Evolutionary conservation across 2,113 vertebrate genomes (phyloP).

Genomic region (Galemys pyrenaicus): DNA sequence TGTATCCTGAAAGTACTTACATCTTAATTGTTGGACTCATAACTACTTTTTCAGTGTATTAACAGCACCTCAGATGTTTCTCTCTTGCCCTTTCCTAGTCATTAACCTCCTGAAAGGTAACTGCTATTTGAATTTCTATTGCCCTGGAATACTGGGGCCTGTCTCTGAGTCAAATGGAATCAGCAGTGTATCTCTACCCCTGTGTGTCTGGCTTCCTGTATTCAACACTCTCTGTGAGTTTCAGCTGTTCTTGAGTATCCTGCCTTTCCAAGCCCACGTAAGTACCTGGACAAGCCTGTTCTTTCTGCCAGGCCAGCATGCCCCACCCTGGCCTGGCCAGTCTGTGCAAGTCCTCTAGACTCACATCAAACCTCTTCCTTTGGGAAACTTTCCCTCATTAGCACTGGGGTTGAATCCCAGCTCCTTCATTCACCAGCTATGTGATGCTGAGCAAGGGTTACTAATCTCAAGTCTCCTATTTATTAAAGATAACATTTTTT

Average conservation of each 20-base stretch:
- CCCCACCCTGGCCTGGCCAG: background rate
- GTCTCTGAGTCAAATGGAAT: background rate
- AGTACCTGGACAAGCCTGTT: background rate
- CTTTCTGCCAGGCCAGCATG: background rate
- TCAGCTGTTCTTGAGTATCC: background rate
- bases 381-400: background rate
- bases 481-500: background rate
- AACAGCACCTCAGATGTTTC: background rate
- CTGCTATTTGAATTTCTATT: background rate
- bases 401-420: constrained; percentile 26
- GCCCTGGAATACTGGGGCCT: background rate
- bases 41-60: background rate
- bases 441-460: background rate
- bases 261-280: background rate
- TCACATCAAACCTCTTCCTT: background rate
- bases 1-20: background rate
- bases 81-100: background rate
- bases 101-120: background rate
- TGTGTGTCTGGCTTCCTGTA: background rate
- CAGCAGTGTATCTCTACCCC: background rate
- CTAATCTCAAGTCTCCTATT: background rate
- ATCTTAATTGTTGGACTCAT: background rate
- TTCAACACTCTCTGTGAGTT: background rate
- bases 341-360: background rate
- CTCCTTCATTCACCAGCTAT: background rate